Percentiles rank a stretch among this genome's conserved stretches.
Evolutionary conservation across 2,888 invertebrate genomes (phyloP).

Genomic region (Pantelozetes paolii): DNA sequence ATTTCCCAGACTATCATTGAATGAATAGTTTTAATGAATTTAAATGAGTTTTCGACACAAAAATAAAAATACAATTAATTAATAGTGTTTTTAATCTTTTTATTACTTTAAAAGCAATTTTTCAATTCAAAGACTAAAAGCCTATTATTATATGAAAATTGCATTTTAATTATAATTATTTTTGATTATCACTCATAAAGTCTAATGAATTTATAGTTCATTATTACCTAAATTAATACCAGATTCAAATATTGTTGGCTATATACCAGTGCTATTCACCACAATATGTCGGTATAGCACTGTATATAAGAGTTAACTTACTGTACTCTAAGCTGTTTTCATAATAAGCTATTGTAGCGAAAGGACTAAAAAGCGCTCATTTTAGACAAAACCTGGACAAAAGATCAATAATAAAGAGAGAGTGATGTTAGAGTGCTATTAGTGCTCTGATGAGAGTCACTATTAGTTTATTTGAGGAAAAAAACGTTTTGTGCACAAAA

Average conservation of each 20-base stretch:
- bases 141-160: not conserved
- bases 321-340: not conserved
- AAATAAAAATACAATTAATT: constrained; percentile 4
- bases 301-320: no score
- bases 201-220: not conserved
- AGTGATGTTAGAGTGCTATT: no score
- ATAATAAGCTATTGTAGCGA: constrained; percentile 15
- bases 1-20: not conserved
- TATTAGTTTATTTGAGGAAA: constrained; percentile 28
- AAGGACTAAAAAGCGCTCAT: not conserved
- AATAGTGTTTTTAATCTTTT: not conserved
- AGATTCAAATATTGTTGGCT: no score
- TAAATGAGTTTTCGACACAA: not conserved
- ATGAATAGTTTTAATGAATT: constrained; percentile 4
- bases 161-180: constrained; percentile 9
- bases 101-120: not conserved
- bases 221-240: not conserved
- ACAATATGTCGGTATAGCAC: no score
- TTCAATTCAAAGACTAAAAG: not conserved
- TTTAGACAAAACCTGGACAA: constrained; percentile 20
- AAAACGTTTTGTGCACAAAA: constrained; percentile 17
- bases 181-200: not conserved
- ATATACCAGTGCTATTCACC: no score
- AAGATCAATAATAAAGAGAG: constrained; percentile 34
- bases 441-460: constrained; percentile 33